Percentiles rank a stretch among this genome's conserved stretches.
These are phyloP conservation scores for Vanessa cardui DNA, from an alignment of 2,888 invertebrate genomes.

Conservation along the genomic window DNA sequence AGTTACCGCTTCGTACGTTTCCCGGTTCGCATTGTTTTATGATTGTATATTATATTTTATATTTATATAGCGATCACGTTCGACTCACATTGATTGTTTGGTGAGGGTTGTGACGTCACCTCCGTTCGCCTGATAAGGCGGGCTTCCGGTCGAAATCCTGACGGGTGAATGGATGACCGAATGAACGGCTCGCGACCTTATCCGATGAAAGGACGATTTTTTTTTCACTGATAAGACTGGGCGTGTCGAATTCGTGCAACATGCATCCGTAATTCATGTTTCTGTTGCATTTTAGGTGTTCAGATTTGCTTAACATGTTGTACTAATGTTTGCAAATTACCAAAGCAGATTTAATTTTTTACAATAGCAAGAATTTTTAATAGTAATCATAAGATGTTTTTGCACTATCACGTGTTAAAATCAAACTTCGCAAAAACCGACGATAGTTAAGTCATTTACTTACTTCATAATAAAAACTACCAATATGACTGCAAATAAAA, in stretches of 20 bases:
- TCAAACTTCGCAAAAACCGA: not conserved
- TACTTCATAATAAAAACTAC: not conserved
- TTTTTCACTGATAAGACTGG: conserved; percentile 41
- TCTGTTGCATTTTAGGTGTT: conserved; percentile 21
- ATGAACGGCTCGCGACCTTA: conserved; percentile 53
- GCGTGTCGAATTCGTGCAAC: conserved; percentile 26
- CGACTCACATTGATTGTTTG: conserved; percentile 65
- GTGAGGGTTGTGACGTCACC: conserved; percentile 70
- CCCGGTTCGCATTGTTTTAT: conserved; percentile 70
- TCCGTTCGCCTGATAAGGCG: conserved; percentile 76
- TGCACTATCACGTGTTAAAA: not conserved
- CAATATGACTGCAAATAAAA: not conserved
- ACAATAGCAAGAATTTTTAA: not conserved
- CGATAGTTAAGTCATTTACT: conserved; percentile 6
- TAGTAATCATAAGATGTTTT: not conserved
- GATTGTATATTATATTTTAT: conserved; percentile 50
- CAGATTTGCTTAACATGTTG: not conserved
- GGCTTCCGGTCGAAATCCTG: conserved; percentile 76
- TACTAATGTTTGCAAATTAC: not conserved
- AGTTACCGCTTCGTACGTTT: conserved; percentile 49
- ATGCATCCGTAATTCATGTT: conserved; percentile 26
- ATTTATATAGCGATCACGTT: conserved; percentile 80
- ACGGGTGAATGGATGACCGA: conserved; percentile 49
- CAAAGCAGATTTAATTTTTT: not conserved
- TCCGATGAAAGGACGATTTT: conserved; percentile 42